Percentiles rank a stretch among this genome's conserved stretches.
phyloP scores from a whole-genome alignment of 2,113 vertebrate genomes.

The Edolisoma coerulescens region DNA sequence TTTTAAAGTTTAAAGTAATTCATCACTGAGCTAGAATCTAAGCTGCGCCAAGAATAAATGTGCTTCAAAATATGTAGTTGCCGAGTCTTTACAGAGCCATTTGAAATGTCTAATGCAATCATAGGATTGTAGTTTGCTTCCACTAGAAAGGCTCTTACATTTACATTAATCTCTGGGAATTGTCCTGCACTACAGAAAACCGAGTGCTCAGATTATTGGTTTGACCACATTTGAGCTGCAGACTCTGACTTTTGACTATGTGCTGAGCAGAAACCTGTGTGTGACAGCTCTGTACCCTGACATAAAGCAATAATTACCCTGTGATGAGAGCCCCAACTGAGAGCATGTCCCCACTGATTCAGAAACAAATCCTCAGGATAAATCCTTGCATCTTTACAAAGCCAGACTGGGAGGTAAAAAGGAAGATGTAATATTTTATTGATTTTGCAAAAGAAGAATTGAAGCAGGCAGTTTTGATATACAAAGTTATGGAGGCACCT shows the following conservation, averaged over 20 bases:
- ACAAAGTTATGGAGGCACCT: not conserved
- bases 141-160: not conserved
- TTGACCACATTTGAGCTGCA: not conserved
- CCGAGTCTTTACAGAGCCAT: not conserved
- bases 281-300: not conserved
- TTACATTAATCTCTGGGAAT: not conserved
- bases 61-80: not conserved
- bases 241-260: not conserved
- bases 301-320: not conserved
- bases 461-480: not conserved
- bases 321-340: not conserved
- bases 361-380: not conserved
- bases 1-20: slow-evolving; percentile 29
- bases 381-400: not conserved
- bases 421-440: not conserved
- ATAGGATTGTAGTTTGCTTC: not conserved
- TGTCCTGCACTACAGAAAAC: not conserved
- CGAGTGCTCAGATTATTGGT: not conserved
- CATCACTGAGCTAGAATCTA: not conserved
- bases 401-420: not conserved
- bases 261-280: not conserved
- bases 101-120: not conserved
- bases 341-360: not conserved
- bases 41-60: not conserved
- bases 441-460: not conserved